Evolutionary conservation across 2,888 invertebrate species (phyloP).

Genomic region (Hedya salicella): DNA sequence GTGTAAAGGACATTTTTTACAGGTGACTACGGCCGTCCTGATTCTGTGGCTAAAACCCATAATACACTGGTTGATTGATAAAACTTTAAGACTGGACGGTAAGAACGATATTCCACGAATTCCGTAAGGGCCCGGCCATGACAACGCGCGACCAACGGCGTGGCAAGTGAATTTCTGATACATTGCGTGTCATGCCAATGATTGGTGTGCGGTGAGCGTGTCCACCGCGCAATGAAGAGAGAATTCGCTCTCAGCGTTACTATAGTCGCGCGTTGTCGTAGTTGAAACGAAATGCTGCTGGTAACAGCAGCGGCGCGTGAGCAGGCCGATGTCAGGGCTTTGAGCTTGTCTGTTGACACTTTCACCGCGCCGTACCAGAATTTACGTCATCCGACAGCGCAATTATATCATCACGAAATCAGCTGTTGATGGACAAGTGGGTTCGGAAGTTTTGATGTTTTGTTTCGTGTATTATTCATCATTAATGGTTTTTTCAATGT

Average conservation of each 20-base stretch:
- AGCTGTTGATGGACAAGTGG: slow-evolving; percentile 69
- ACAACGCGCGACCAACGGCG: too few species aligned
- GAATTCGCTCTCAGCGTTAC: too few species aligned
- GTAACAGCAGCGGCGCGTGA: slow-evolving; percentile 14
- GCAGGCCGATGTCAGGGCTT: slow-evolving; percentile 59
- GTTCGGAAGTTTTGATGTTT: slow-evolving; percentile 48
- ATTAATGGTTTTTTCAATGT: slow-evolving; percentile 30
- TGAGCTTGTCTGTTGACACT: slow-evolving; percentile 69
- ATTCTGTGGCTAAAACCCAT: neutral
- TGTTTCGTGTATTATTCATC: slow-evolving; percentile 21
- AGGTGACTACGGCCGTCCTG: neutral
- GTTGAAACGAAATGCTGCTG: too few species aligned
- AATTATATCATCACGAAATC: slow-evolving; percentile 79
- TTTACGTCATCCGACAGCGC: slow-evolving; percentile 71
- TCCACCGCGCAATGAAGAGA: too few species aligned
- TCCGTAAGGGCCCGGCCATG: too few species aligned
- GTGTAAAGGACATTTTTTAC: slow-evolving; percentile 18
- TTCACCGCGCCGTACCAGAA: slow-evolving; percentile 72
- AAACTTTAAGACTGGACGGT: neutral
- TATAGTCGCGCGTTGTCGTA: too few species aligned
- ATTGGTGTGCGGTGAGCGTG: too few species aligned
- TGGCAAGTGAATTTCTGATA: too few species aligned
- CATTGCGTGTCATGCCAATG: too few species aligned
- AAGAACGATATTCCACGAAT: neutral
- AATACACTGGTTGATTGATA: neutral